Conservation (phyloP, 2,113 vertebrate species). For the Chionomys nivalis region DNA sequence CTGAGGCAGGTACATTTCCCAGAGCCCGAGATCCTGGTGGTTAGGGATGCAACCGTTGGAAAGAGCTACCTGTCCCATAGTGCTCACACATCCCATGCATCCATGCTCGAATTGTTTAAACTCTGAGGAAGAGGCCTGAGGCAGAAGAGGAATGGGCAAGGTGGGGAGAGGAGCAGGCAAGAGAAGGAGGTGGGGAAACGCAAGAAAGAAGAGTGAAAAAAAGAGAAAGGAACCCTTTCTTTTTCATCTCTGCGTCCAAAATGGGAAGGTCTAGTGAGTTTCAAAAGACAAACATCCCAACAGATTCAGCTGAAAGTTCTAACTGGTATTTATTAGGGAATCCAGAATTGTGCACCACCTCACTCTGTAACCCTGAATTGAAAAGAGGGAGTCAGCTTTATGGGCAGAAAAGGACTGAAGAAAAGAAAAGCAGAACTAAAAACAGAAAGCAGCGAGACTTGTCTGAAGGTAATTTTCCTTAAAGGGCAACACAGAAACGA, state of each 20-base stretch:
- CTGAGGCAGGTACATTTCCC: background rate
- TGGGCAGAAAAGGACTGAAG: background rate
- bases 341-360: background rate
- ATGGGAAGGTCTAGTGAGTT: background rate
- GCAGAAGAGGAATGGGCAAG: background rate
- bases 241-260: background rate
- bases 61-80: background rate
- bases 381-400: background rate
- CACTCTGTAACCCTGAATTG: background rate
- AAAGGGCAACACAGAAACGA: background rate
- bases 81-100: background rate
- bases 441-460: background rate
- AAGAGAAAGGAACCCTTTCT: background rate
- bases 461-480: background rate
- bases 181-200: background rate
- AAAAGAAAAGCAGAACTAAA: background rate
- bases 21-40: fast-evolving
- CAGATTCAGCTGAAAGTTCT: background rate
- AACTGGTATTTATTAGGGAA: background rate
- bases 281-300: background rate
- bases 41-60: background rate
- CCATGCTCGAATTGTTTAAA: background rate
- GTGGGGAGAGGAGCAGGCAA: background rate
- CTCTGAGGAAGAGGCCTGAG: background rate
- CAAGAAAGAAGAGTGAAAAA: background rate